These are phyloP conservation scores for Pontoporia blainvillei DNA, from an alignment of 2,113 vertebrate genomes.

Conservation along the genomic window DNA sequence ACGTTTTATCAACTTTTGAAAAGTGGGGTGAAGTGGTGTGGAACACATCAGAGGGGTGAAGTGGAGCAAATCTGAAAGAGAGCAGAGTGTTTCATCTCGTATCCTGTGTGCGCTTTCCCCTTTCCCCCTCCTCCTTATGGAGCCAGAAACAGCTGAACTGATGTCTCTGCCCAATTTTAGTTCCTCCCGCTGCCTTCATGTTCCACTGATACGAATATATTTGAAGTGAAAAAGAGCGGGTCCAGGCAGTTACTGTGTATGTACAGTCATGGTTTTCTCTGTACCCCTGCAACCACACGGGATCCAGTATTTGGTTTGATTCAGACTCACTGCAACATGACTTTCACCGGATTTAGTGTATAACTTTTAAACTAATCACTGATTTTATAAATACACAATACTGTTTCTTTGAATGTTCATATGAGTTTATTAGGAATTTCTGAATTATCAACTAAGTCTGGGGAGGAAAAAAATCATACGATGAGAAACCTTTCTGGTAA, in stretches of 20 bases:
- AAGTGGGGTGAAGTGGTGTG: conserved; percentile 74
- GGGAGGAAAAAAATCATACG: background rate
- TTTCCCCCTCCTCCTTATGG: background rate
- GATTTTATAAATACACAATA: background rate
- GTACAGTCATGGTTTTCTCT: background rate
- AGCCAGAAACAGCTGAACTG: conserved; percentile 61
- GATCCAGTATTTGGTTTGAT: background rate
- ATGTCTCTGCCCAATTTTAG: conserved; percentile 32
- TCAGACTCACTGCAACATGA: background rate
- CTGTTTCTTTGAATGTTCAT: background rate
- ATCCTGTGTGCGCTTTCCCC: background rate
- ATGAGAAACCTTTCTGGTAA: background rate
- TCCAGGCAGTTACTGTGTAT: background rate
- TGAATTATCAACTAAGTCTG: background rate
- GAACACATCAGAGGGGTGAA: conserved; percentile 75
- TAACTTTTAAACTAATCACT: background rate
- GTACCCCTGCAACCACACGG: background rate
- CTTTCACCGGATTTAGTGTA: background rate
- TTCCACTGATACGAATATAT: background rate
- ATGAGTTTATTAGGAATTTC: background rate
- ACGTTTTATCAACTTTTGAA: conserved; percentile 76
- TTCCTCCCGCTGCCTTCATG: conserved; percentile 2
- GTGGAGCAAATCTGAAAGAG: conserved; percentile 76
- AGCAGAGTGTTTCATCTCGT: conserved; percentile 67
- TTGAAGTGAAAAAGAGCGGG: background rate